Evolutionary conservation across 2,797 vertebrate genomes (phyloP).

Genomic region (Heteromormyrus szaboi): DNA sequence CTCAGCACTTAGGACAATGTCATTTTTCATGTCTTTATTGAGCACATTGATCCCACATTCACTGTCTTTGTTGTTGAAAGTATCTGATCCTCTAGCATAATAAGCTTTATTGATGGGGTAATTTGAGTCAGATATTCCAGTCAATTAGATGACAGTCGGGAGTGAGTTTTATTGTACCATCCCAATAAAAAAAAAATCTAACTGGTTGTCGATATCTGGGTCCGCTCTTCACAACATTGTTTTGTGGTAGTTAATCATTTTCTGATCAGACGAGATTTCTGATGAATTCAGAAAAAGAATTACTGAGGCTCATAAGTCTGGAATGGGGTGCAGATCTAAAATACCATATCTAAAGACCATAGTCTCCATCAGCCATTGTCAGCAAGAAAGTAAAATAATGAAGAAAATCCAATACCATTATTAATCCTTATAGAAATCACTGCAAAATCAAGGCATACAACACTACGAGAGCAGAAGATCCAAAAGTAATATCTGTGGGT

Average conservation of each 20-base stretch:
- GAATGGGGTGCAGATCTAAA: not conserved
- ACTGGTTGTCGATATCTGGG: not conserved
- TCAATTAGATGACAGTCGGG: not conserved
- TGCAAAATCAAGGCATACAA: not conserved
- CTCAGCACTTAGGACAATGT: conserved; percentile 1
- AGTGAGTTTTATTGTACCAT: conserved; percentile 2
- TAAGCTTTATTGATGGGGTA: not conserved
- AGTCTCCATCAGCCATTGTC: not conserved
- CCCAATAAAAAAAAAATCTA: not conserved
- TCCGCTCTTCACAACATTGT: not conserved
- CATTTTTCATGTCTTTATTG: not conserved
- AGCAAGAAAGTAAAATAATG: not conserved
- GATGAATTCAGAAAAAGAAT: not conserved
- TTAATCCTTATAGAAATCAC: not conserved
- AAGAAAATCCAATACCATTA: not conserved
- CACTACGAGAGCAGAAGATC: not conserved
- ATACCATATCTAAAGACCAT: not conserved
- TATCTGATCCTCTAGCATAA: not conserved
- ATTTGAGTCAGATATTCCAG: conserved; percentile 1
- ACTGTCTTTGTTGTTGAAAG: conserved; percentile 9
- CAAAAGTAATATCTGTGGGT: not conserved
- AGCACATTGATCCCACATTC: not conserved
- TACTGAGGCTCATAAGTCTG: not conserved
- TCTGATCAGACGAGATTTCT: not conserved
- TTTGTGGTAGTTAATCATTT: not conserved